Conservation (phyloP, 2,888 invertebrate genomes). For the Erebia ligea region DNA sequence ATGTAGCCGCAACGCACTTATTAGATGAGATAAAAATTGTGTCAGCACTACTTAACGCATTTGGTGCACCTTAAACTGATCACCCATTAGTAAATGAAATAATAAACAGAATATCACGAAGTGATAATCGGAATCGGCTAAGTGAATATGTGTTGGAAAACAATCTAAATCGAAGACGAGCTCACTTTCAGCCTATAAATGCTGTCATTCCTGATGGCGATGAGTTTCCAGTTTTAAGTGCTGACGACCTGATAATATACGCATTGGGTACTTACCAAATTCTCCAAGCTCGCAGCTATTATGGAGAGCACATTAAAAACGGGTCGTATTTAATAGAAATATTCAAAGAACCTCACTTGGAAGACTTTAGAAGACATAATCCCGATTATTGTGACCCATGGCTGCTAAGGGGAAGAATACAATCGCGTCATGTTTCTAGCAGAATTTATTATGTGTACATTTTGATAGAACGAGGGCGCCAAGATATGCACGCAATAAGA, state of each 20-base stretch:
- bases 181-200: not conserved
- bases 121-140: not conserved
- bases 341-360: conserved; percentile 3
- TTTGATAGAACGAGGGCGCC: not conserved
- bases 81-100: not conserved
- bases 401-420: not conserved
- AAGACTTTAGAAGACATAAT: not conserved
- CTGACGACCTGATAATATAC: not conserved
- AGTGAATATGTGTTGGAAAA: conserved; percentile 4
- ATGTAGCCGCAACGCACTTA: not conserved
- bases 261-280: no score
- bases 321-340: not conserved
- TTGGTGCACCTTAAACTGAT: not conserved
- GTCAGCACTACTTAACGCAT: not conserved
- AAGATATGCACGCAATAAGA: not conserved
- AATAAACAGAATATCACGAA: not conserved
- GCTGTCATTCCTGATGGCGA: not conserved
- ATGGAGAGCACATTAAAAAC: conserved; percentile 2
- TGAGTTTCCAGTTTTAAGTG: not conserved
- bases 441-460: conserved; percentile 1
- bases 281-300: conserved; percentile 7
- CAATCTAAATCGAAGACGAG: not conserved
- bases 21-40: not conserved
- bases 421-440: conserved; percentile 3
- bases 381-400: conserved; percentile 1